Conservation (phyloP, 2,113 vertebrate species). For the Callocephalon fimbriatum region DNA sequence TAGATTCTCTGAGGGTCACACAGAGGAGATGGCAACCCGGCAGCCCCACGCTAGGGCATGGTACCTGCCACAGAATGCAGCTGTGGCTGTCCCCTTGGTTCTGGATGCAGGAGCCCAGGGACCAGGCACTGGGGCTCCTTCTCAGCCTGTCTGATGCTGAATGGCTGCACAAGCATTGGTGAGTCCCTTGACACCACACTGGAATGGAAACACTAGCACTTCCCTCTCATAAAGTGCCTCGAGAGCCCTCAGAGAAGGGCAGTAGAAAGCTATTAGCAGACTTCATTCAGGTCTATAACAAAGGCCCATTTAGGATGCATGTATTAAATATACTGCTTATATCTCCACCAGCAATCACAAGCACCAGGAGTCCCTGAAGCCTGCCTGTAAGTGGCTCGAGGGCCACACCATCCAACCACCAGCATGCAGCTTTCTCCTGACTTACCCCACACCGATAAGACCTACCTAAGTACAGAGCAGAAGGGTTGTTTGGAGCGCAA, state of each 20-base stretch:
- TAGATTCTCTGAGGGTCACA: background rate
- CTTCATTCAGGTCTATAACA: background rate
- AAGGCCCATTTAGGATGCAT: background rate
- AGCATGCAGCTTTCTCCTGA: background rate
- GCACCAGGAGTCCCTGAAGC: background rate
- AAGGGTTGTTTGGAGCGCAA: background rate
- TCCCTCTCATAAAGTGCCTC: background rate
- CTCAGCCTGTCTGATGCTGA: background rate
- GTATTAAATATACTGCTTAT: background rate
- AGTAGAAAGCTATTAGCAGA: background rate
- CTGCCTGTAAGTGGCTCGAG: background rate
- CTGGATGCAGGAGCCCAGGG: background rate
- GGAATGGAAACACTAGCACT: background rate
- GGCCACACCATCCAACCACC: background rate
- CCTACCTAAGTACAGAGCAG: background rate
- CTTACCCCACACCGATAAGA: background rate
- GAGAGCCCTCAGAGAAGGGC: background rate
- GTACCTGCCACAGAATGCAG: background rate
- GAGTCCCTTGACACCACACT: background rate
- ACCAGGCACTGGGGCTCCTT: background rate
- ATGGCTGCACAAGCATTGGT: rapidly evolving
- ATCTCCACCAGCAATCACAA: background rate
- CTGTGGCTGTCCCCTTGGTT: background rate
- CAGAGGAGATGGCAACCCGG: background rate
- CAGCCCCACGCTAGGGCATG: background rate